Base-by-base conservation (phyloP, 1,140 invertebrate species). In the Nasonia vitripennis region DNA sequence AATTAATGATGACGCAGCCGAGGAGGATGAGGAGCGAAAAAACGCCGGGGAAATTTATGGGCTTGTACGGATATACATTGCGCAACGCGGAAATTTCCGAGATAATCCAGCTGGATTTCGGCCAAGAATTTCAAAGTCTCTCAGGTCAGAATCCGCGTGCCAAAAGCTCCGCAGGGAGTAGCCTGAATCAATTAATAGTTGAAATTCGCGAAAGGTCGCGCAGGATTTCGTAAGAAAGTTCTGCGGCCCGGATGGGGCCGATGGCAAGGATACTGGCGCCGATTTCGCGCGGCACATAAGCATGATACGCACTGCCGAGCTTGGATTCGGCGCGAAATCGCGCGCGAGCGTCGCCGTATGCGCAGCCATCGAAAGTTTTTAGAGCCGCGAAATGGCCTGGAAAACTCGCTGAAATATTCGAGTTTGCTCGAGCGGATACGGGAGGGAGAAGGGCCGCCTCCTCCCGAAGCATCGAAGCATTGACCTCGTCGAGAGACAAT, bases 1-100 rank as follows among this genome's bases (percentile, higher is more conserved):
- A 85, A 85, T 85, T 85, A 85, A 85, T 27, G 84, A 85, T 81
- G 78, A 81, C 71, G 83, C 7, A 27, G 74, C 48, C 62, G 31
- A 73, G 68, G 34, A 37, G 34, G 77, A 68, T 7, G 55, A 17
- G 31, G 67, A 78, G 37, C 23, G 68, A 71, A 34, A 71, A 62
- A 62, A 62, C 55, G 34, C 34, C 34, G 55, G 20, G 17, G 55
- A 62, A 62, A 62, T 62, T 62, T 62, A 62, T 62, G 55, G 20
- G 17, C 55, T 6, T 62, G 55, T 62, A 62, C 55, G 17, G 55
- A 62, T n/a, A 62, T 62, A 37, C 34, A 62, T 62, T 62, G 14
- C 6, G 14, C 20, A 62, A n/a, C 55, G 55, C 17, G 55, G 17
- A 62, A 62, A 62, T 62, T 62, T 62, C 17, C 3, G 20, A 62